A percentile compares a stretch with the other conserved stretches of the same genome.
These are phyloP conservation scores for Caenorhabditis briggsae DNA, from an alignment of 1,140 invertebrate genomes.

Conservation along the genomic window DNA sequence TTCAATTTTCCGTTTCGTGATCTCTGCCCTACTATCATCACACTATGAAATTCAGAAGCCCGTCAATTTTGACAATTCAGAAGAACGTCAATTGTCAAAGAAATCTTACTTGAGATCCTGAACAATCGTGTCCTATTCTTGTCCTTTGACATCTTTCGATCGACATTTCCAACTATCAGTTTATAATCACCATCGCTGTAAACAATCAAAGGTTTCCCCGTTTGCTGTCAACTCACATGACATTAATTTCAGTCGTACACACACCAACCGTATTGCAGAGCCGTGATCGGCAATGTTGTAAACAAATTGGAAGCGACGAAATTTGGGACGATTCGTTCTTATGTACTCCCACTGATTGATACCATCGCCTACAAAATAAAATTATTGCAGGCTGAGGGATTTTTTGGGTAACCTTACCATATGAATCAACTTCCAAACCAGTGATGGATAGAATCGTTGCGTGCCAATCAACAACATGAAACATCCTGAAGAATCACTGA, in stretches of 20 bases:
- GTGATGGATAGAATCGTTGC: constrained; percentile 72
- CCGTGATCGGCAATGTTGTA: constrained; percentile 72
- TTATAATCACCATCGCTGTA: constrained; percentile 71
- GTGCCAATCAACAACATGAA: constrained; percentile 76
- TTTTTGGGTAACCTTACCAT: constrained; percentile 62
- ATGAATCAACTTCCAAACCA: constrained; percentile 63
- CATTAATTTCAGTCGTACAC: neutral
- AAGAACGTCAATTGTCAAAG: neutral
- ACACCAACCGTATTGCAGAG: constrained; percentile 69
- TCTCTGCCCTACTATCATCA: neutral
- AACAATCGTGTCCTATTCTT: constrained; percentile 60
- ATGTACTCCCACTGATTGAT: constrained; percentile 76
- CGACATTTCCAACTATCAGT: constrained; percentile 68
- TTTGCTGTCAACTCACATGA: neutral
- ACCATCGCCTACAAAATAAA: constrained; percentile 68
- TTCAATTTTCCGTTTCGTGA: neutral
- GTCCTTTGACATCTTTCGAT: constrained; percentile 49
- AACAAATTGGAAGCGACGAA: constrained; percentile 69
- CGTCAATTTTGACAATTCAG: neutral
- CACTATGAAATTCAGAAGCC: neutral
- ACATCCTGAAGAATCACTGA: constrained; percentile 67
- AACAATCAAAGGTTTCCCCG: neutral
- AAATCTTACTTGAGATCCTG: constrained; percentile 58
- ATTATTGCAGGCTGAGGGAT: neutral
- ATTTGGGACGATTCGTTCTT: constrained; percentile 55